A percentile compares a stretch with the other conserved stretches of the same genome.
Conservation (phyloP, 2,113 vertebrate genomes). For the Lagopus muta region DNA sequence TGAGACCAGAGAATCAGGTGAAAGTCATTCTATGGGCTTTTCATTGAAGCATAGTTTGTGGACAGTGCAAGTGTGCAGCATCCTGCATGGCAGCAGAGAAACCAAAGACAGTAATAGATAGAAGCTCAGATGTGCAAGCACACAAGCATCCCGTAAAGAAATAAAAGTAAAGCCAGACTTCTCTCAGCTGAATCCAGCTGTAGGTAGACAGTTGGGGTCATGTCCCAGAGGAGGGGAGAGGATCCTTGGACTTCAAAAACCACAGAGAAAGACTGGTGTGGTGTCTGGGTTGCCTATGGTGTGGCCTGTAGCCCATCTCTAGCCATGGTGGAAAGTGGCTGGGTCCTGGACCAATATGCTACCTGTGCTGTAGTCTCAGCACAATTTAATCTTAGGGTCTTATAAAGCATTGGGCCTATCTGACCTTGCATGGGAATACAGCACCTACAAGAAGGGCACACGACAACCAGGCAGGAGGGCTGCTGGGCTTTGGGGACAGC, state of each 20-base stretch:
- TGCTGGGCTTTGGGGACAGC: neutral
- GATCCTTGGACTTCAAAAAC: neutral
- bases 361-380: neutral
- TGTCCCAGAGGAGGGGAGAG: neutral
- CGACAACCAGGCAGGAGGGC: neutral
- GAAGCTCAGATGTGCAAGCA: neutral
- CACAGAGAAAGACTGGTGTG: neutral
- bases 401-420: neutral
- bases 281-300: neutral
- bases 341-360: neutral
- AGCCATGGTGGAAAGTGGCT: neutral
- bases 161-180: neutral
- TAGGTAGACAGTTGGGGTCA: neutral
- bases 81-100: neutral
- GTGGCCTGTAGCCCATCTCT: neutral
- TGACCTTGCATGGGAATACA: neutral
- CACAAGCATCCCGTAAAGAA: neutral
- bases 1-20: neutral
- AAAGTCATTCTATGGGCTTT: neutral
- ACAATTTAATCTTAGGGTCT: neutral
- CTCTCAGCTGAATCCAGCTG: neutral
- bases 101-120: neutral
- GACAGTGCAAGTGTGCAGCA: neutral
- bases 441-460: neutral
- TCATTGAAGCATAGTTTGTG: neutral